Percentiles rank a stretch among this genome's conserved stretches.
Evolutionary conservation across 23 tunicate genomes (phyloP).

Genomic region (Aplidium turbinatum): DNA sequence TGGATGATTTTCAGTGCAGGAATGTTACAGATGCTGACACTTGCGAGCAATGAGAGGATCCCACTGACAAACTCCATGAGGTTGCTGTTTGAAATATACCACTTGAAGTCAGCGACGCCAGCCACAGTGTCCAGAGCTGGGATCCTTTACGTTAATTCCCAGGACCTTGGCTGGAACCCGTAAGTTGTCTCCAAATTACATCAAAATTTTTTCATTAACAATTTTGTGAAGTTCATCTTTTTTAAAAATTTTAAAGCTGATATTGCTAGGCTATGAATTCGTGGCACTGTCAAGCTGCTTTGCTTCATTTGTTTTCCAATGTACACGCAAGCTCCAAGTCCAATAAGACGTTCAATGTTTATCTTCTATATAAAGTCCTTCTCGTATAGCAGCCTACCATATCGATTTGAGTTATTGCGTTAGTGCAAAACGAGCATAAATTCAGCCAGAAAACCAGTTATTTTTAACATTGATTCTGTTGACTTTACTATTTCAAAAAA

Average conservation of each 20-base stretch:
- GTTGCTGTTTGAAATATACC: constrained; percentile 85
- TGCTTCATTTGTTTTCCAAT: background rate
- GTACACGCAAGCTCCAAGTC: background rate
- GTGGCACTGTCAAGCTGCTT: no score
- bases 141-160: constrained; percentile 86
- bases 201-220: background rate
- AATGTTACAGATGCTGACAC: constrained; percentile 79
- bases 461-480: no score
- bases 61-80: constrained; percentile 92
- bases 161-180: constrained; percentile 96
- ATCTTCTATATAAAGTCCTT: background rate
- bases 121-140: constrained; percentile 96
- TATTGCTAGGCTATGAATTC: no score
- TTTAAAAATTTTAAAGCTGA: no score
- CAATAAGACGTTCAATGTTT: background rate
- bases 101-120: constrained; percentile 88
- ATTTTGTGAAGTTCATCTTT: no score
- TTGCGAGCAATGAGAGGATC: constrained; percentile 92
- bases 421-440: no score
- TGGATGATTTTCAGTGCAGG: no score
- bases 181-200: constrained; percentile 32
- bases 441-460: no score
- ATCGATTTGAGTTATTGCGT: no score
- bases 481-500: no score
- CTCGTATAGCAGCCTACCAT: background rate